These are phyloP conservation scores for Ochotona curzoniae DNA, from an alignment of 2,113 vertebrate species.

Conservation along the genomic window DNA sequence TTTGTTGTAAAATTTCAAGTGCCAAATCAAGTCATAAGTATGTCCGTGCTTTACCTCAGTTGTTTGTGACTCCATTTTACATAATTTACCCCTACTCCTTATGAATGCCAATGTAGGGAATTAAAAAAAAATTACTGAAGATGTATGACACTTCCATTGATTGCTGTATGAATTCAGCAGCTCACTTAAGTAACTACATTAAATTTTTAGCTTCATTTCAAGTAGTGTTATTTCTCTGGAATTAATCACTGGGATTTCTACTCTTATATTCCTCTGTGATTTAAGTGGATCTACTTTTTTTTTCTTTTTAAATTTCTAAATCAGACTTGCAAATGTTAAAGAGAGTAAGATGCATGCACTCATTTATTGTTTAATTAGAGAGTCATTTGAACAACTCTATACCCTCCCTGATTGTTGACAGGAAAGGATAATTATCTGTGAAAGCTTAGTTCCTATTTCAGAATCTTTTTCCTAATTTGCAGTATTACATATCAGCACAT, in stretches of 20 bases:
- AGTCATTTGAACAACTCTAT: background rate
- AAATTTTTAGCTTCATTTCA: slow-evolving; percentile 17
- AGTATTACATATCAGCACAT: accelerated
- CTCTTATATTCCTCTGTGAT: background rate
- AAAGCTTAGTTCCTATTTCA: slow-evolving; percentile 2
- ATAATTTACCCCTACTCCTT: slow-evolving; percentile 4
- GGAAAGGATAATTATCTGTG: background rate
- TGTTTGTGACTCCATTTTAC: background rate
- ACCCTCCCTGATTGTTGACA: background rate
- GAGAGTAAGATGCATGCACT: background rate
- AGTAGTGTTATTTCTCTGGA: background rate
- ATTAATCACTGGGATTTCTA: background rate
- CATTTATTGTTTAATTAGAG: background rate
- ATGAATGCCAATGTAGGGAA: background rate
- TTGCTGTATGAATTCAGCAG: background rate
- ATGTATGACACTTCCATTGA: background rate
- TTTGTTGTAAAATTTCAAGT: background rate
- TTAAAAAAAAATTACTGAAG: slow-evolving; percentile 42
- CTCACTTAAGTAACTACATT: background rate
- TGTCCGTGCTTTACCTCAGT: background rate
- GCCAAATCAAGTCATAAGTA: background rate
- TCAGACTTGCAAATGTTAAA: background rate
- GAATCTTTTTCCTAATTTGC: background rate
- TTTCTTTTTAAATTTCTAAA: background rate
- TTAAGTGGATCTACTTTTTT: background rate